Evolutionary conservation across 2,797 vertebrate genomes (phyloP).

Genomic region (Podarcis siculus): DNA sequence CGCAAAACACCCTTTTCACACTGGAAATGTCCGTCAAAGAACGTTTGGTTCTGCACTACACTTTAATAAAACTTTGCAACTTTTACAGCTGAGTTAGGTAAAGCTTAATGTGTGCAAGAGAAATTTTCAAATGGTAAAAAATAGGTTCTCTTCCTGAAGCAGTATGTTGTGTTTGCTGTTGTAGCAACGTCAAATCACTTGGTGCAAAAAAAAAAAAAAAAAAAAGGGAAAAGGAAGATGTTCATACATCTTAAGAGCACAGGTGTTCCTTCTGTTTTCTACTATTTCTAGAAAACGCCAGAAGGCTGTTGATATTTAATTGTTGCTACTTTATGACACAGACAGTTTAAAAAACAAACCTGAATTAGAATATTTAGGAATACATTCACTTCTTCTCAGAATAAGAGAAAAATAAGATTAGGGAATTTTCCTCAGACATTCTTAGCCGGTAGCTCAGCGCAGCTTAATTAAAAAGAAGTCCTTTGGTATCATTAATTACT

Average conservation of each 20-base stretch:
- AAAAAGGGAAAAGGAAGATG: not conserved
- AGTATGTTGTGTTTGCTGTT: not conserved
- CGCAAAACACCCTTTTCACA: not conserved
- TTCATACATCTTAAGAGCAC: not conserved
- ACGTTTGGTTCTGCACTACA: not conserved
- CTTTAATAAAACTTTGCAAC: not conserved
- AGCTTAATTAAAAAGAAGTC: slow-evolving; percentile 55
- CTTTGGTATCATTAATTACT: slow-evolving; percentile 56
- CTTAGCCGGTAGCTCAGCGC: slow-evolving; percentile 60
- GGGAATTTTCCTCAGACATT: slow-evolving; percentile 51
- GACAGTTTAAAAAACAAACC: not conserved
- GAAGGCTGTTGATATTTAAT: slow-evolving; percentile 4
- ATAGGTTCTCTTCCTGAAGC: not conserved
- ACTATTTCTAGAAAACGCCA: not conserved
- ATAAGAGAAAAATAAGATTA: slow-evolving; percentile 59
- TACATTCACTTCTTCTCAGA: slow-evolving; percentile 59
- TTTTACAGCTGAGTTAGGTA: not conserved
- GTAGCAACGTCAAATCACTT: not conserved
- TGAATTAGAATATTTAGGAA: slow-evolving; percentile 19
- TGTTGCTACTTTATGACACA: slow-evolving; percentile 21
- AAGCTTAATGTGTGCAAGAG: not conserved
- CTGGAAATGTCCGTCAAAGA: not conserved
- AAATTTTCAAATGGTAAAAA: not conserved
- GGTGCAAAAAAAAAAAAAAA: not conserved
- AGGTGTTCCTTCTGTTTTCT: not conserved